Evolutionary conservation across 2,797 vertebrate species (phyloP), one percentile per base, ranked within the genome.

Genomic region (Rallus crepitans): DNA sequence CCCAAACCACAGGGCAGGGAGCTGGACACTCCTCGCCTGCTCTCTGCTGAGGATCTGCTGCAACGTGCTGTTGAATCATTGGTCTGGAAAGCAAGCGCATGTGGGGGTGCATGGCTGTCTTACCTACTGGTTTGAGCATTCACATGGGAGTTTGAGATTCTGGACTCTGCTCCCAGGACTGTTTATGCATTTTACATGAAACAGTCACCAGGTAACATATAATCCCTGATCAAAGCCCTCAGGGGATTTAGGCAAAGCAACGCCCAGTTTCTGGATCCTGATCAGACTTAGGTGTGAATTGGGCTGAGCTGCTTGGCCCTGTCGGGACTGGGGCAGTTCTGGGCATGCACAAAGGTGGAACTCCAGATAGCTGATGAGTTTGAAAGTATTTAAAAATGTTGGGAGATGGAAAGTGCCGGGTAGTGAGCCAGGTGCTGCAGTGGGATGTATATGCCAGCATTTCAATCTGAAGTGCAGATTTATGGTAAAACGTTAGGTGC

Each of bases 201-300:
- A 85, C 84, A 97, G 93, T 96, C 96, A 94, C 84, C 71, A 80
- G 87, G 94, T 96, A 96, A 94, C 93, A 71, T 77, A 70, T 85
- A 96, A 97, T 96, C 90, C 96, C 86, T 0, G 23, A 94, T 93
- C 73, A 50, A 60, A 93, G 78, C 92, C 96, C 90, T 71, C 40
- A 0, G 78, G 96, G 76, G 31, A 28, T 75, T 80, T 10, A 71
- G 37, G 93, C 87, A 68, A 89, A 95, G 92, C 83, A 84, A 95
- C 93, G 17, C 96, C 95, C 39, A 39, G 75, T 89, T 89, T 80
- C 90, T 90, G 90, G 93, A 95, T 90, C 83, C 83, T 39, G 89
- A 96, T 96, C 96, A 87, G 95, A 64, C 81, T 77, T 31, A 92
- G 89, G 94, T 94, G 93, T 93, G 95, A 97, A 47, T 47, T 47